Evolutionary conservation across 2,888 invertebrate species (phyloP).

Genomic region (Caenorhabditis angaria): DNA sequence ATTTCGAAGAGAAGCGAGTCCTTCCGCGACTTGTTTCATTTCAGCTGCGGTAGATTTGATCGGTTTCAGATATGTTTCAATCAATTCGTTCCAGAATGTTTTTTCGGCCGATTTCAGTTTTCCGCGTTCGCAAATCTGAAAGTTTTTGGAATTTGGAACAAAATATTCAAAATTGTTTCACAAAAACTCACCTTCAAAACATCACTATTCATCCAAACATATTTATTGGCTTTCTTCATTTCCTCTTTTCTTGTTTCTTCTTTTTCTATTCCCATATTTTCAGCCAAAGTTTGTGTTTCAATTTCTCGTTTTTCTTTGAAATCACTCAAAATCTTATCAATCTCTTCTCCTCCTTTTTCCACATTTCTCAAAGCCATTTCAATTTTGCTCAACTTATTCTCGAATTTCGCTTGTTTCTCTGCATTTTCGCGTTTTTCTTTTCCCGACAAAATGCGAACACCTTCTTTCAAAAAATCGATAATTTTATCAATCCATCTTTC

Average conservation of each 20-base stretch:
- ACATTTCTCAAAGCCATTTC: slow-evolving; percentile 35
- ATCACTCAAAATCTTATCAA: slow-evolving; percentile 38
- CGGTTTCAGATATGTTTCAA: slow-evolving; percentile 71
- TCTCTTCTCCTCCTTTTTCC: slow-evolving; percentile 29
- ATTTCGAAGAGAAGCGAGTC: slow-evolving; percentile 92
- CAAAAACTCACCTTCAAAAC: slow-evolving; percentile 54
- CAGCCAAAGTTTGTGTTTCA: slow-evolving; percentile 31
- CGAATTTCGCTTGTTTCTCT: slow-evolving; percentile 37
- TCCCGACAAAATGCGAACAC: slow-evolving; percentile 19
- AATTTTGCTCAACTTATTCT: slow-evolving; percentile 44
- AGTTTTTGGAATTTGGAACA: neutral
- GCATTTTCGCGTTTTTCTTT: slow-evolving; percentile 28
- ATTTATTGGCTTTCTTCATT: slow-evolving; percentile 30
- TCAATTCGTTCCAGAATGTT: slow-evolving; percentile 73
- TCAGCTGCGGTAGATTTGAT: slow-evolving; percentile 60
- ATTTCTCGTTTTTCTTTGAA: slow-evolving; percentile 18
- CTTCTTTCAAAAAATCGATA: slow-evolving; percentile 12
- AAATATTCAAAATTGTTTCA: neutral
- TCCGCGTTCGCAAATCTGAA: slow-evolving; percentile 61
- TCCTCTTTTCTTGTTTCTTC: slow-evolving; percentile 22
- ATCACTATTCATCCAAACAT: slow-evolving; percentile 64
- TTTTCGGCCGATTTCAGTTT: slow-evolving; percentile 77
- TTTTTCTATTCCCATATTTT: neutral
- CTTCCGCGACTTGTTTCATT: slow-evolving; percentile 73
- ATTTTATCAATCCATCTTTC: slow-evolving; percentile 30